phyloP scores from a whole-genome alignment of 2,797 vertebrate genomes.

The Sebastes melanostomus region DNA sequence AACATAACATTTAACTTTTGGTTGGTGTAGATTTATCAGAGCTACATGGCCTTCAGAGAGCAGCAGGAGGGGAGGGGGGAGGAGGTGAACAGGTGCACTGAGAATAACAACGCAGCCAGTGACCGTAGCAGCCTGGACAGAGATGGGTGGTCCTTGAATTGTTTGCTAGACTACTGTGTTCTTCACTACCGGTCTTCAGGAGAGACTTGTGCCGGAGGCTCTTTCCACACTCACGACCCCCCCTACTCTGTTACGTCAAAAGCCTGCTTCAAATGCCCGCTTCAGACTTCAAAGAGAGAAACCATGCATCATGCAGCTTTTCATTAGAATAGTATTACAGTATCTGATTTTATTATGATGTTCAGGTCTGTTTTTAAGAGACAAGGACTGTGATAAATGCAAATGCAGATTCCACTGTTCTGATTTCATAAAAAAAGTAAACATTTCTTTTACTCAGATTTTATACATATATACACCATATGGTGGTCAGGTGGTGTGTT shows the following conservation, averaged over 20 bases:
- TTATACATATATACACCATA: not conserved
- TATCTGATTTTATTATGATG: not conserved
- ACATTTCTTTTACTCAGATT: too few relatives aligned
- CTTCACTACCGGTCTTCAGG: not conserved
- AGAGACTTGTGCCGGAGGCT: not conserved
- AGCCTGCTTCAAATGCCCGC: not conserved
- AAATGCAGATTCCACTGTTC: not conserved
- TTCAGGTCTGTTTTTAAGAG: not conserved
- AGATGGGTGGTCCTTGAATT: conserved; percentile 38
- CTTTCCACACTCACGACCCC: not conserved
- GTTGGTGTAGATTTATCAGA: not conserved
- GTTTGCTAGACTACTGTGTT: conserved; percentile 5
- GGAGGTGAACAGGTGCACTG: conserved; percentile 48
- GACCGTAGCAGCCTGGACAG: conserved; percentile 9
- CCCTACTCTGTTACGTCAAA: not conserved
- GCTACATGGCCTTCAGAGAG: not conserved
- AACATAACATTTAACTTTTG: not conserved
- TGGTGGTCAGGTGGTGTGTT: not conserved
- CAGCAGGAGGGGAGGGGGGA: not conserved
- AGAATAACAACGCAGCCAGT: conserved; percentile 5
- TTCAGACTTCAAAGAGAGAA: not conserved
- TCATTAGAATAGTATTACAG: not conserved
- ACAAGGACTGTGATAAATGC: not conserved
- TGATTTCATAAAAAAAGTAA: too few relatives aligned
- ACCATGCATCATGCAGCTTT: not conserved